Evolutionary conservation across 1,140 invertebrate species (phyloP), one percentile per base, ranked within the genome.

Genomic region (Tetraneura akinire): DNA sequence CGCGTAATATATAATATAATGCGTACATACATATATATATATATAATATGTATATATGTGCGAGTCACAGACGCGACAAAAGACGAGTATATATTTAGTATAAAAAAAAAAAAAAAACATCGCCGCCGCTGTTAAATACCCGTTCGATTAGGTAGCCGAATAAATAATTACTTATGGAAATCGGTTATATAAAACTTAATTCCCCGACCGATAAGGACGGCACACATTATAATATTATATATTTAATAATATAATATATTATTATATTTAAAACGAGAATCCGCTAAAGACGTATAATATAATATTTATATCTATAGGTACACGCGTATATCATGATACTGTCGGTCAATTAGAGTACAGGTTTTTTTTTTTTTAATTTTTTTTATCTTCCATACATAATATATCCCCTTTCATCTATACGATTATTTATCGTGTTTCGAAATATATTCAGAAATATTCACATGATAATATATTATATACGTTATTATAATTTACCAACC

Each of bases 101-200:
- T 37, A 66, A 51, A 37, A 0, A n/a, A 49, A 18, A 29, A 16
- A 47, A 70, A 51, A 71, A 32, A 29, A 51, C 26, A 29, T 11
- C 23, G n/a, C 64, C 37, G 64, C 64, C 64, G 18, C 37, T 66
- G 26, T 71, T 71, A 71, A 49, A 71, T 51, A 51, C 68, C 68
- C 29, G 68, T 49, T 71, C 68, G 47, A 71, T 71, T 71, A 71
- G 68, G 23, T 49, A 49, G 68, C 68, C 68, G 47, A 71, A 71
- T 71, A 71, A 29, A 71, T 71, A 71, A 71, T 51, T 71, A 71
- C 47, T 71, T 51, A 71, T 51, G 68, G 68, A 29, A 71, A 71
- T 71, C 47, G 68, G 68, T 71, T 26, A 32, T 26, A 32, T 29
- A 32, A 71, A 29, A 71, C 26, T 71, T 11, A 71, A 49, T 71